Evolutionary conservation across 2,888 invertebrate species (phyloP).

Genomic region (Athrips mouffetella): DNA sequence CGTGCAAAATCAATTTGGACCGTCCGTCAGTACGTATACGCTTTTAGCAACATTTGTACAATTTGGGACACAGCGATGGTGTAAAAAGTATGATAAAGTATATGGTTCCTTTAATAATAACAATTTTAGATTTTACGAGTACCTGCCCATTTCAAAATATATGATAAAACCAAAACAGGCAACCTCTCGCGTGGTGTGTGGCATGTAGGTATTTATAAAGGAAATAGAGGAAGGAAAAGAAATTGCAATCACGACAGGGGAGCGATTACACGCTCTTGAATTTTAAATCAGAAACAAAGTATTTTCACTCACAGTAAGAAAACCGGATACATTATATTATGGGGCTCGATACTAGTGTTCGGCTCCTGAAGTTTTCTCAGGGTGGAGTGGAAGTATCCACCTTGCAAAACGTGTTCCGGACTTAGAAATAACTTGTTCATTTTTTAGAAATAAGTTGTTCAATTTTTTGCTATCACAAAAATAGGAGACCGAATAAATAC

Average conservation of each 20-base stretch:
- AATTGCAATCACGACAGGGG: not conserved
- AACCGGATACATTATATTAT: constrained; percentile 93
- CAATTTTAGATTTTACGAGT: too few relatives aligned
- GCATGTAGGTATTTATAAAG: not conserved
- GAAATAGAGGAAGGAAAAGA: not conserved
- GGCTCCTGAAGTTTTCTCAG: constrained; percentile 89
- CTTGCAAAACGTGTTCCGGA: constrained; percentile 84
- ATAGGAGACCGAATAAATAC: not conserved
- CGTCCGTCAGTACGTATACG: too few relatives aligned
- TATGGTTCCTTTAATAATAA: too few relatives aligned
- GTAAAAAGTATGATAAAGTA: too few relatives aligned
- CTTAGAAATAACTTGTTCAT: constrained; percentile 60
- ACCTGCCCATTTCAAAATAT: too few relatives aligned
- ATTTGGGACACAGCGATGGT: too few relatives aligned
- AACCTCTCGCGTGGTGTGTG: too few relatives aligned
- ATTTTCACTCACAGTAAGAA: constrained; percentile 87
- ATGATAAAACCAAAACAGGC: too few relatives aligned
- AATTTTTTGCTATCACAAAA: not conserved
- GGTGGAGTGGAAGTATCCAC: constrained; percentile 91
- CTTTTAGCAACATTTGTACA: too few relatives aligned
- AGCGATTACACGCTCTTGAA: not conserved
- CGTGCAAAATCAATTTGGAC: too few relatives aligned
- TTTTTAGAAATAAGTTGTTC: constrained; percentile 11
- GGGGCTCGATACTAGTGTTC: constrained; percentile 83
- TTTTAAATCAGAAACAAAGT: not conserved